Evolutionary conservation across 2,113 vertebrate species (phyloP).

Genomic region (Carlito syrichta): DNA sequence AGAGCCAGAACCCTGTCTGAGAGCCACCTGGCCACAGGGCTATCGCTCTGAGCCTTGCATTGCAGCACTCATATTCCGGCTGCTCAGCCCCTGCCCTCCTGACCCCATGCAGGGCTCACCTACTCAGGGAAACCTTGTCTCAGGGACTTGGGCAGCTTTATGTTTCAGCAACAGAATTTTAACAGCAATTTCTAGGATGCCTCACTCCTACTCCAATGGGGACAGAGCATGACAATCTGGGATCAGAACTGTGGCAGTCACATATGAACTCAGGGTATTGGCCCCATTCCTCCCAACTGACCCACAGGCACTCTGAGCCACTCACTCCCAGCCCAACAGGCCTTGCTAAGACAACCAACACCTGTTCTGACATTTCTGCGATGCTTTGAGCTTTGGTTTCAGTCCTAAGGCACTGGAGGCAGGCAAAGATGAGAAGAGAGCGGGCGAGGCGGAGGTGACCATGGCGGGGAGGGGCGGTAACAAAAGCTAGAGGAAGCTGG

Average conservation of each 20-base stretch:
- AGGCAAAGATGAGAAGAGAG: not conserved
- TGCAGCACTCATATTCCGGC: not conserved
- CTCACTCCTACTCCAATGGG: not conserved
- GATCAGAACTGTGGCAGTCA: not conserved
- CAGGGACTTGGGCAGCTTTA: not conserved
- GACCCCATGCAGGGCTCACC: not conserved
- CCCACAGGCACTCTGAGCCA: slow-evolving; percentile 3
- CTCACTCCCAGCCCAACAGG: slow-evolving; percentile 60
- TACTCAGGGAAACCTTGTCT: not conserved
- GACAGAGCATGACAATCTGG: not conserved
- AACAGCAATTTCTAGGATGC: not conserved
- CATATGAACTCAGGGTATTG: fast-evolving
- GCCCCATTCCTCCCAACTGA: not conserved
- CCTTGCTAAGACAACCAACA: slow-evolving; percentile 67
- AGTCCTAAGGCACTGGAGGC: slow-evolving; percentile 60
- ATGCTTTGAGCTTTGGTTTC: slow-evolving; percentile 66
- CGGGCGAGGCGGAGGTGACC: not conserved
- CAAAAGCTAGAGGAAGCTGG: not conserved
- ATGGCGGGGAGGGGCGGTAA: fast-evolving
- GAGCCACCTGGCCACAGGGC: not conserved
- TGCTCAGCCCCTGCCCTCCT: not conserved
- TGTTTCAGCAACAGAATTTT: not conserved
- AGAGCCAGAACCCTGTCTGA: not conserved
- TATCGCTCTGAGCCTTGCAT: not conserved
- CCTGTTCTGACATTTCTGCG: slow-evolving; percentile 76